Percentiles rank a stretch among this genome's conserved stretches.
These are phyloP conservation scores for Phyllotreta striolata DNA, from an alignment of 2,888 invertebrate genomes.

Conservation along the genomic window DNA sequence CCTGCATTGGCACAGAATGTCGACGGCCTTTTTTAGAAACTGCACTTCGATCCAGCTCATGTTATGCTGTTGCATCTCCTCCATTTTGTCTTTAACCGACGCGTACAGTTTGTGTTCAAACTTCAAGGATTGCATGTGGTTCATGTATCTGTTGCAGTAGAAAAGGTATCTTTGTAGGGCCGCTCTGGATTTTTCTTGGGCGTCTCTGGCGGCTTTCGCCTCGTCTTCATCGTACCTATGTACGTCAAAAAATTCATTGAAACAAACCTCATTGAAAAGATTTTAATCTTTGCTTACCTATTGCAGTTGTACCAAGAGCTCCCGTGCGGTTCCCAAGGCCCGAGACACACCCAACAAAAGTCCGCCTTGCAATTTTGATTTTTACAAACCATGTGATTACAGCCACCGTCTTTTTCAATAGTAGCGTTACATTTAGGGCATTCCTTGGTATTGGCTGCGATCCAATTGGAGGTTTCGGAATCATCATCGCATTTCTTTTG, in stretches of 20 bases:
- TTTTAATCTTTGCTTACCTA: slow-evolving; percentile 56
- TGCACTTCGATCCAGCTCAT: slow-evolving; percentile 99
- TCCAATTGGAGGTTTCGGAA: slow-evolving; percentile 99
- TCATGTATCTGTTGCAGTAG: slow-evolving; percentile 96
- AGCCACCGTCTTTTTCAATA: slow-evolving; percentile 96
- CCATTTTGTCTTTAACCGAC: slow-evolving; percentile 97
- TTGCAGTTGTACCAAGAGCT: slow-evolving; percentile 78
- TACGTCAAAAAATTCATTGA: not conserved
- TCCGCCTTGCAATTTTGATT: slow-evolving; percentile 98
- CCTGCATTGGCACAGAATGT: slow-evolving; percentile 95
- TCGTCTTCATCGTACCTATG: slow-evolving; percentile 90
- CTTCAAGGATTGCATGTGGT: slow-evolving; percentile 98
- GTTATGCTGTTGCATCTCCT: slow-evolving; percentile 99
- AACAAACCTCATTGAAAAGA: not conserved
- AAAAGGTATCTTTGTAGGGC: slow-evolving; percentile 97
- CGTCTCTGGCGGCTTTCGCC: slow-evolving; percentile 95
- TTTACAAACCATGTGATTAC: slow-evolving; percentile 99
- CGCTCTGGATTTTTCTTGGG: slow-evolving; percentile 94
- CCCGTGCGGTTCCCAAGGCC: slow-evolving; percentile 99
- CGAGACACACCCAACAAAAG: slow-evolving; percentile 99
- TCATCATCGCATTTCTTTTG: slow-evolving; percentile 99
- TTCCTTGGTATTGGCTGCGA: slow-evolving; percentile 99
- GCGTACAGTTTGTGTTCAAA: slow-evolving; percentile 98
- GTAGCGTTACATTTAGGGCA: slow-evolving; percentile 98
- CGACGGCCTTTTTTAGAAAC: slow-evolving; percentile 97